Evolutionary conservation across 2,113 vertebrate species (phyloP), one percentile per base, ranked within the genome.

Genomic region (Grammomys surdaster): DNA sequence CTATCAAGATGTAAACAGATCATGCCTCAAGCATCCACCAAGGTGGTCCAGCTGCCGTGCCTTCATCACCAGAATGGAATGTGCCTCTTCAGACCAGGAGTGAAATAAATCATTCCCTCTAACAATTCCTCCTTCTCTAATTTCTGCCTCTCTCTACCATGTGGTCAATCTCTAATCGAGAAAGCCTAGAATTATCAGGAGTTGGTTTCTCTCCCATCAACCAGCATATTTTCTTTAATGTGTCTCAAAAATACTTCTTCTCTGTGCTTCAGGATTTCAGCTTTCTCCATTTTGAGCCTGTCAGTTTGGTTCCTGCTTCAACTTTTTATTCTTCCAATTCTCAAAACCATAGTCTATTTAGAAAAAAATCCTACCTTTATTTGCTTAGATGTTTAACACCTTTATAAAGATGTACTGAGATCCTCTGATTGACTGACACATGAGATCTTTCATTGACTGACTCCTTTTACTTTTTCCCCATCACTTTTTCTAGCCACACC

Each of bases 301-400:
- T 88, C 33, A 17, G 6, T 92, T 95, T 84, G 36, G 7, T 82
- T 96, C 82, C 65, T 76, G 0, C 54, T 91, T 95, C 40, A 90
- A 86, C 2, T 72, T 26, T 89, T 91, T 81, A 54, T 91, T 91
- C 40, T 69, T 19, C 0, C 9, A 51, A 5, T 5, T 5, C 4
- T 33, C 36, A 65, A 88, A 86, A 76, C 78, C 63, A n/a, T 51
- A 14, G 0, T 40, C 26, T 51, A 11, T 54, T 54, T 7, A 48
- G 91, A 46, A 89, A 91, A 51, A 1, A 40, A 40, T 13, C 19
- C n/a, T 70, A 6, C 2, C 26, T 84, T 95, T 67, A 51, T 88
- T 46, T 40, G n/a, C 58, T 75, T 56, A 56, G 58, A 85, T 31
- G 2, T 10, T 88, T 43, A 13, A 3, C 7, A 5, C 16, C 28